Evolutionary conservation across 2,113 vertebrate genomes (phyloP).

Genomic region (human): DNA sequence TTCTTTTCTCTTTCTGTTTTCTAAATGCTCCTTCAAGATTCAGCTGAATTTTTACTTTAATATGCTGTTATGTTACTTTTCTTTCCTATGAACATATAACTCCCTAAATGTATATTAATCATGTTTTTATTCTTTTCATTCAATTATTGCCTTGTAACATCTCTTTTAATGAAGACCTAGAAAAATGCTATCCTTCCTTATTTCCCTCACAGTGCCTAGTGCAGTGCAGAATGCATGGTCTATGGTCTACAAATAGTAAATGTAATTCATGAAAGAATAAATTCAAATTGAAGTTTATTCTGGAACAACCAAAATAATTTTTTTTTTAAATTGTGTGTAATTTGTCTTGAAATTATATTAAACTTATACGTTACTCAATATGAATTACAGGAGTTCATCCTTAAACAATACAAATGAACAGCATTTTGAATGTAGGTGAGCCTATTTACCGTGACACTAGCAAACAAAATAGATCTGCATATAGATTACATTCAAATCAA

Average conservation of each 20-base stretch:
- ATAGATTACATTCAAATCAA: conserved; percentile 19
- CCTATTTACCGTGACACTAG: conserved; percentile 3
- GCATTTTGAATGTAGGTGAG: neutral
- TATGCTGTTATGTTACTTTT: neutral
- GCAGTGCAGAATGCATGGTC: neutral
- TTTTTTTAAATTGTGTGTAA: neutral
- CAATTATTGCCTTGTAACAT: neutral
- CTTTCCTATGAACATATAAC: neutral
- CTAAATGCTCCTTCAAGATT: neutral
- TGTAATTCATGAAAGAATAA: neutral
- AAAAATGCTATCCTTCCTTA: neutral
- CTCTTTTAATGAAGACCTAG: neutral
- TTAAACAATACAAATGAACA: conserved; percentile 16
- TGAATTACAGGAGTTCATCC: conserved; percentile 9
- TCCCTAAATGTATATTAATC: neutral
- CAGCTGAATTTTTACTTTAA: neutral
- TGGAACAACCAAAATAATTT: neutral
- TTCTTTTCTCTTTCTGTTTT: neutral
- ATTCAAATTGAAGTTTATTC: conserved; percentile 13
- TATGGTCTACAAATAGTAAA: neutral
- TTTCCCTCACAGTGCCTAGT: neutral
- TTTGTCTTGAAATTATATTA: neutral
- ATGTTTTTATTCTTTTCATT: neutral
- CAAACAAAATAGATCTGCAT: conserved; percentile 31
- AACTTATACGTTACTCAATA: conserved; percentile 16